A percentile compares a stretch with the other conserved stretches of the same genome.
Evolutionary conservation across 2,888 invertebrate species (phyloP).

Genomic region (Noctua janthe): DNA sequence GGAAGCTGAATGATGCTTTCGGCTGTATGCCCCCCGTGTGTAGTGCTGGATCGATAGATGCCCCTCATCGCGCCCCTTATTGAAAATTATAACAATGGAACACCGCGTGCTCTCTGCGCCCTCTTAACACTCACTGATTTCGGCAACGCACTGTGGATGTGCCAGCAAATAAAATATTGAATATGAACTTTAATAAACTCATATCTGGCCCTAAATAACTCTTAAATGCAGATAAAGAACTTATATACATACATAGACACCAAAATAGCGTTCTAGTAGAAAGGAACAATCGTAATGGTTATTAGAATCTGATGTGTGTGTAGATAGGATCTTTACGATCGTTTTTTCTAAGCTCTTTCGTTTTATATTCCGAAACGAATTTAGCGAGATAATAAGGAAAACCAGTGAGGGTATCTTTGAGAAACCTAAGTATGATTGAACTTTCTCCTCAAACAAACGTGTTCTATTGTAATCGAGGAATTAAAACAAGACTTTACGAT

Average conservation of each 20-base stretch:
- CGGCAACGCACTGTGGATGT: slow-evolving; percentile 84
- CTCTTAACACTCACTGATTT: slow-evolving; percentile 91
- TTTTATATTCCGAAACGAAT: slow-evolving; percentile 45
- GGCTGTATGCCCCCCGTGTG: slow-evolving; percentile 78
- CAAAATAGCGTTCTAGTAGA: slow-evolving; percentile 2
- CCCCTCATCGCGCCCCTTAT: slow-evolving; percentile 90
- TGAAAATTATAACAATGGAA: slow-evolving; percentile 91
- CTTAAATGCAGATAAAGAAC: slow-evolving; percentile 4
- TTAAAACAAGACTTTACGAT: neutral
- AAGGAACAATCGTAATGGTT: slow-evolving; percentile 38
- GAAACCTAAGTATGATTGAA: slow-evolving; percentile 18
- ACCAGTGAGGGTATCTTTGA: neutral
- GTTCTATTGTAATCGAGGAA: neutral
- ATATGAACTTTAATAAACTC: slow-evolving; percentile 55
- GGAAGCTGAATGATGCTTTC: slow-evolving; percentile 79
- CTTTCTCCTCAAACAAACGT: neutral
- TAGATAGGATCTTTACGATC: slow-evolving; percentile 43
- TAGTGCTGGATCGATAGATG: slow-evolving; percentile 85
- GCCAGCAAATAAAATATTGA: slow-evolving; percentile 60
- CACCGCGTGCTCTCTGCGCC: slow-evolving; percentile 84
- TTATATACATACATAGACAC: neutral
- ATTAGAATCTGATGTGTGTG: slow-evolving; percentile 46
- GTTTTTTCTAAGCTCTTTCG: slow-evolving; percentile 22
- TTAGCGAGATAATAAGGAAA: slow-evolving; percentile 40
- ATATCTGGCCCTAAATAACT: slow-evolving; percentile 20